A percentile compares a stretch with the other conserved stretches of the same genome.
phyloP scores from a whole-genome alignment of 2,113 vertebrate species.

The Cygnus atratus region DNA sequence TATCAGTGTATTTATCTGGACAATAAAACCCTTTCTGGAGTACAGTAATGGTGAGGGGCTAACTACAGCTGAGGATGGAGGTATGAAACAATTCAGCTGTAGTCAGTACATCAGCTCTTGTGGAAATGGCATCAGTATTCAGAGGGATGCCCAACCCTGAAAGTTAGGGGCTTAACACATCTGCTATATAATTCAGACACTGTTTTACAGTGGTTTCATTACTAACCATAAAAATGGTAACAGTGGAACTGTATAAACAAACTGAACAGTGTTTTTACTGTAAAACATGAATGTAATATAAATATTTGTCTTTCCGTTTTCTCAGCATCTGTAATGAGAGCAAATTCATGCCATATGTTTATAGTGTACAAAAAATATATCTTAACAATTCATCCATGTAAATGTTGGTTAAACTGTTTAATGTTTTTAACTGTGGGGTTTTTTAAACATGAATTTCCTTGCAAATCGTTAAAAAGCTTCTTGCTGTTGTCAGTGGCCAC shows the following conservation, averaged over 20 bases:
- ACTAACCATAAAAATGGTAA: conserved; percentile 85
- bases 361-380: conserved; percentile 61
- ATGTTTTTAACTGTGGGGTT: conserved; percentile 26
- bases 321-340: conserved; percentile 82
- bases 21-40: neutral
- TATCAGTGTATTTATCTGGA: conserved; percentile 17
- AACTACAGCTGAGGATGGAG: neutral
- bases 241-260: conserved; percentile 91
- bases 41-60: neutral
- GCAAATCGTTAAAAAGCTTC: neutral
- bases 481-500: neutral
- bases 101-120: neutral
- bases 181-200: conserved; percentile 82
- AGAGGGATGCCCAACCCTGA: conserved; percentile 19
- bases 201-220: conserved; percentile 87
- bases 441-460: conserved; percentile 16
- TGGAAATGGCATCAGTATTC: conserved; percentile 9
- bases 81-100: neutral
- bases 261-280: conserved; percentile 85
- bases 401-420: conserved; percentile 42
- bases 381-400: conserved; percentile 65
- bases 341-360: conserved; percentile 85
- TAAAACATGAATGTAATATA: conserved; percentile 86
- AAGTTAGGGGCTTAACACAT: conserved; percentile 73
- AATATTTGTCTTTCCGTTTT: conserved; percentile 85